Base-by-base conservation (phyloP, 2,888 invertebrate genomes). In the Adelphocoris suturalis region DNA sequence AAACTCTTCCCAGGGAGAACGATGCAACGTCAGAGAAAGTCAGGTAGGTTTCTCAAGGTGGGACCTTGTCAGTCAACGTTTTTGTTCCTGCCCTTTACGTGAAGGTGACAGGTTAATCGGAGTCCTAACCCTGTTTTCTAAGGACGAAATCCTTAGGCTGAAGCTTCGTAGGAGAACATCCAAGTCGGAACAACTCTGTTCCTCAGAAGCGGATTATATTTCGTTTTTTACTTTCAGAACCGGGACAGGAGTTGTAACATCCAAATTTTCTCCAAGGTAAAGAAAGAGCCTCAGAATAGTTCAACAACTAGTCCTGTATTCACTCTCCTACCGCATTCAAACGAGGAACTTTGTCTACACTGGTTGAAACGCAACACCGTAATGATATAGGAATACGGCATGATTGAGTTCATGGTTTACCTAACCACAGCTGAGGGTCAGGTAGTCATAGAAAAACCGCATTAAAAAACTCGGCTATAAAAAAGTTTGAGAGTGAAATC, bases 71-170 rank as follows among this genome's bases (percentile, higher is more conserved):
- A 68, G 19, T 68, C 68, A 68, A 7, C 19, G 68, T 68, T 68
- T 68, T 68, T 68, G 68, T 68, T 68, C 61, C 19, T 19, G 61
- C 61, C 9, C 61, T n/a, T 9, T 61, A 61, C 61, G n/a, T 61
- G 61, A 2, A 61, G 61, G 61, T 61, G 61, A 61, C 61, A 61
- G 68, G 68, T 23, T 68, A 13, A 68, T 68, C 68, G 68, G 68
- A n/a, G n/a, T n/a, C 57, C 57, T 57, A 57, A 57, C 57, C 57
- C 61, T 19, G 9, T 16, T 61, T 19, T 19, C 61, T 9, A n/a
- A 52, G 52, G n/a, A 23, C 3, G 27, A 68, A 68, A 68, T 68
- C 68, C 37, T 19, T 23, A 19, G 5, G 68, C 23, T 37, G 37
- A 37, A 37, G 23, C 23, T 68, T 1, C 68, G 68, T 68, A 11